phyloP scores from a whole-genome alignment of 2,888 invertebrate species.

The Stenichneumon culpator region DNA sequence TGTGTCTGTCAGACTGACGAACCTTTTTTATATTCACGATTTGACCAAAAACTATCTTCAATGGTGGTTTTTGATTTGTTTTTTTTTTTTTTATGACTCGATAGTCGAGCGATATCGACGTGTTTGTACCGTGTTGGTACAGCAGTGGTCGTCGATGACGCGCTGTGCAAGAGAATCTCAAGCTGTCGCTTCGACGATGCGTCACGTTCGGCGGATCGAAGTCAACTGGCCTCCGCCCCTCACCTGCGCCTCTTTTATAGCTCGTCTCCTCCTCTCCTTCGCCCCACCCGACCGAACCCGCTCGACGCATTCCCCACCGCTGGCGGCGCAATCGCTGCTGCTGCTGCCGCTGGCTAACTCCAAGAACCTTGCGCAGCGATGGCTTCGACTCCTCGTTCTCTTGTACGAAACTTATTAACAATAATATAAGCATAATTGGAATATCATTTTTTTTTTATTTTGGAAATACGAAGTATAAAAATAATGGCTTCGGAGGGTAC shows the following conservation, averaged over 20 bases:
- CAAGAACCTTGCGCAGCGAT: conserved; percentile 66
- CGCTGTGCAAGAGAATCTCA: conserved; percentile 3
- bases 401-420: conserved; percentile 42
- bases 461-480: too few relatives aligned
- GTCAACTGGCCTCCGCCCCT: conserved; percentile 84
- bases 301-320: conserved; percentile 69
- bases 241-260: conserved; percentile 81
- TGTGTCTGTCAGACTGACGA: not conserved
- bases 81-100: not conserved
- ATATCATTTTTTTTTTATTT: too few relatives aligned
- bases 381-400: conserved; percentile 44
- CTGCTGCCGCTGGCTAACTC: conserved; percentile 26
- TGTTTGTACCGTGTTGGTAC: conserved; percentile 4
- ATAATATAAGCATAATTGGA: not conserved
- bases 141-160: conserved; percentile 19
- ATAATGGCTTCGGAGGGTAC: too few relatives aligned
- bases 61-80: not conserved
- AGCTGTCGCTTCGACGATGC: conserved; percentile 21
- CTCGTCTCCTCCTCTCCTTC: conserved; percentile 74
- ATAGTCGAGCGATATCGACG: not conserved
- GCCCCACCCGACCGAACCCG: conserved; percentile 28
- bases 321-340: conserved; percentile 80
- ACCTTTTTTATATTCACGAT: not conserved
- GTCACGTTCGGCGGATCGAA: conserved; percentile 74
- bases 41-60: not conserved